A percentile compares a stretch with the other conserved stretches of the same genome.
Evolutionary conservation across 2,888 invertebrate species (phyloP).

Genomic region (Thysanoteuthis rhombus): DNA sequence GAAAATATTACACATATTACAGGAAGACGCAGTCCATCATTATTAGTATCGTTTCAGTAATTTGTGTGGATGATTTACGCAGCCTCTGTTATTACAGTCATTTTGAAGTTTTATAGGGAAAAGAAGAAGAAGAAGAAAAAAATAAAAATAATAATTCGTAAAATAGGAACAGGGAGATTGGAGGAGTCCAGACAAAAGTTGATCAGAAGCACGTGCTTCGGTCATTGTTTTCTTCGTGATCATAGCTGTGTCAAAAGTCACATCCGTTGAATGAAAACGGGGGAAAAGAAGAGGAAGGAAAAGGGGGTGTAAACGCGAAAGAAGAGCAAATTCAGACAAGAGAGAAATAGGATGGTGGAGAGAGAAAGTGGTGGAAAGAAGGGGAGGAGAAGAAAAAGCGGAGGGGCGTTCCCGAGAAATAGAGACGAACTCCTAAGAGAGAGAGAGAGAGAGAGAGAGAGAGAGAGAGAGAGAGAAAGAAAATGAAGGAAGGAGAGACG

Average conservation of each 20-base stretch:
- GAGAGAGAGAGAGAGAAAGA: background rate
- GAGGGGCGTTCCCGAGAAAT: background rate
- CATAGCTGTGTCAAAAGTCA: background rate
- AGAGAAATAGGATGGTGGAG: background rate
- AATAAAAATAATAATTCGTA: no score
- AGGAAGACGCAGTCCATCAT: background rate
- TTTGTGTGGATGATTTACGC: background rate
- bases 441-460: background rate
- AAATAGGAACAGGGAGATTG: background rate
- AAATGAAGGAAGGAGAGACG: background rate
- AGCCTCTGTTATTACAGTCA: background rate
- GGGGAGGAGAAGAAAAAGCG: no score
- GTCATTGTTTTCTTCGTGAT: background rate
- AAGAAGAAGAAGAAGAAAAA: background rate
- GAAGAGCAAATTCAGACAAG: background rate
- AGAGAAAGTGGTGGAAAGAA: background rate
- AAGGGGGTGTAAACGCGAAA: no score
- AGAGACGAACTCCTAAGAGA: background rate
- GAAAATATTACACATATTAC: no score
- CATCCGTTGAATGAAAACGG: background rate
- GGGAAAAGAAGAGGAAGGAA: background rate
- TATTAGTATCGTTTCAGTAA: background rate
- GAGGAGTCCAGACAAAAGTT: background rate
- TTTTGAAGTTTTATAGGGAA: background rate
- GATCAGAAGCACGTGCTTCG: background rate